Conservation (phyloP, 2,113 vertebrate genomes). For the Leuciscus idus region DNA sequence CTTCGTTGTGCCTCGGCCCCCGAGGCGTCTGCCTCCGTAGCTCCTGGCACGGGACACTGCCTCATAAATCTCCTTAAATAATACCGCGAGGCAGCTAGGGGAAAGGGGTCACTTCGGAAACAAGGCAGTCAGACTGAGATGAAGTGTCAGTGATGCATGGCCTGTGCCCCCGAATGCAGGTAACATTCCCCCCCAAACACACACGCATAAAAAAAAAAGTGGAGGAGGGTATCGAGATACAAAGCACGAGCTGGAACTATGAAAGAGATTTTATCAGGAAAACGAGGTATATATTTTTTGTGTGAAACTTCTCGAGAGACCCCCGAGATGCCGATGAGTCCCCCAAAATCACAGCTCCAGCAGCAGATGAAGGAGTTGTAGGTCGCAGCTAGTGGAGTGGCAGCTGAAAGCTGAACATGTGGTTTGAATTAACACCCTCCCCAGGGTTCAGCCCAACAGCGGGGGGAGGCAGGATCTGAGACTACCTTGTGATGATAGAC, state of each 20-base stretch:
- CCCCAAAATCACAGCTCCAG: neutral
- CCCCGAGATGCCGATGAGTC: constrained; percentile 5
- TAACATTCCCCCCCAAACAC: constrained; percentile 57
- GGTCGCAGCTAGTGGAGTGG: constrained; percentile 17
- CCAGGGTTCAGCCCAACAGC: constrained; percentile 22
- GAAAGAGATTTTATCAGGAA: constrained; percentile 23
- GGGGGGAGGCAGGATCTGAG: constrained; percentile 31
- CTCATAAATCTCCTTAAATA: constrained; percentile 98
- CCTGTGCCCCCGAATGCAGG: constrained; percentile 63
- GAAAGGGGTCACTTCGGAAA: constrained; percentile 86
- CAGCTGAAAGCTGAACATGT: constrained; percentile 37
- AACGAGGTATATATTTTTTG: neutral
- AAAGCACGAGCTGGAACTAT: neutral
- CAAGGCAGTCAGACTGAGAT: constrained; percentile 88
- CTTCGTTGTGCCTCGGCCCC: constrained; percentile 82
- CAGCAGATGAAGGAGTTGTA: constrained; percentile 7
- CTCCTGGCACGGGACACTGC: constrained; percentile 86
- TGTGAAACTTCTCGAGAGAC: neutral
- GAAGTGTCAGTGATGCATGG: constrained; percentile 95
- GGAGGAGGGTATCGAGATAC: constrained; percentile 8
- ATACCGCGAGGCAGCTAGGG: constrained; percentile 78
- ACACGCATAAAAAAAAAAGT: constrained; percentile 45
- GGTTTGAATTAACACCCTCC: constrained; percentile 43
- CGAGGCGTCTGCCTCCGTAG: constrained; percentile 87
- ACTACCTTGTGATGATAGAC: constrained; percentile 32